phyloP scores from a whole-genome alignment of 1,140 invertebrate species.

The Araneus ventricosus region DNA sequence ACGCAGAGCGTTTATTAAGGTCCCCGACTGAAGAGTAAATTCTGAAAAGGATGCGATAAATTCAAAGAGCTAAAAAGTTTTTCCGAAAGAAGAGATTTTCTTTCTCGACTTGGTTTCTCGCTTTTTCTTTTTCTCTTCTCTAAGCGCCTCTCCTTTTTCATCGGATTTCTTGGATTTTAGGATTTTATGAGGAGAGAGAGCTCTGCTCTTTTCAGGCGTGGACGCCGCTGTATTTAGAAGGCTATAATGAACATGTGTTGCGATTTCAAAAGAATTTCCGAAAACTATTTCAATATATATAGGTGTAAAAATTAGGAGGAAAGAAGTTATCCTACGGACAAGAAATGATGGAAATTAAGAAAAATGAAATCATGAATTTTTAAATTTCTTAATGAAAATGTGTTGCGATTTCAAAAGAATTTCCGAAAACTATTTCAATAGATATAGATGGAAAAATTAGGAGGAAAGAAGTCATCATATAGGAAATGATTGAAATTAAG shows the following conservation, averaged over 20 bases:
- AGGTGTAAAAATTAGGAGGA: no score
- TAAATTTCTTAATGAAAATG: background rate
- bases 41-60: conserved; percentile 26
- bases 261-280: background rate
- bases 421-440: background rate
- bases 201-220: background rate
- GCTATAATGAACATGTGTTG: background rate
- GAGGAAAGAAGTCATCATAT: no score
- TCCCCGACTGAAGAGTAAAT: background rate
- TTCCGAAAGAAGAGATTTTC: background rate
- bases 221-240: background rate
- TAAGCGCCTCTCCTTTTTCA: background rate
- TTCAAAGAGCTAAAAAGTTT: background rate
- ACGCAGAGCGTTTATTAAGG: conserved; percentile 10
- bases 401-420: background rate
- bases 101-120: background rate
- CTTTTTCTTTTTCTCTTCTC: background rate
- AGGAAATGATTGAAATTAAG: no score
- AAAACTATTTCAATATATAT: background rate
- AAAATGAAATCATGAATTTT: no score
- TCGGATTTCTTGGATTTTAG: background rate
- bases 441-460: background rate
- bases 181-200: background rate
- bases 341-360: no score
- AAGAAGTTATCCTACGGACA: no score